Evolutionary conservation across 2,797 vertebrate species (phyloP).

Genomic region (Denticeps clupeoides): DNA sequence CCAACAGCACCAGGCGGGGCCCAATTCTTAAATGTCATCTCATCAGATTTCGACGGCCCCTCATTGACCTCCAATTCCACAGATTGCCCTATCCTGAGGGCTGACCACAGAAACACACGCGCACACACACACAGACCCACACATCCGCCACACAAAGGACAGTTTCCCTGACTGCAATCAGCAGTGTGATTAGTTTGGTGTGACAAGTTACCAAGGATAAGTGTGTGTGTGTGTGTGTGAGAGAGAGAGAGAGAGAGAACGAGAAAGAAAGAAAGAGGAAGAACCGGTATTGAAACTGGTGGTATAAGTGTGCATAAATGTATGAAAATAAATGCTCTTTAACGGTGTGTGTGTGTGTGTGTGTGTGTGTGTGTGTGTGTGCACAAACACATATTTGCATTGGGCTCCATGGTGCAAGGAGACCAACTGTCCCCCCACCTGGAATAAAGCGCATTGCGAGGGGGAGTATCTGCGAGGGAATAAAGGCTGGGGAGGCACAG

Average conservation of each 20-base stretch:
- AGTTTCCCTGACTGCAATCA: neutral
- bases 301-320: too few relatives aligned
- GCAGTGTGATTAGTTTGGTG: neutral
- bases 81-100: conserved; percentile 7
- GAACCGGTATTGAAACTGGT: too few relatives aligned
- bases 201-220: too few relatives aligned
- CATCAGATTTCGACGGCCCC: conserved; percentile 19
- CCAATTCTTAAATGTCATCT: conserved; percentile 17
- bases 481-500: neutral
- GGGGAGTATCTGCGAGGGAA: too few relatives aligned
- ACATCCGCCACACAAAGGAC: neutral
- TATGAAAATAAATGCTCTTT: too few relatives aligned
- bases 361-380: too few relatives aligned
- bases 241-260: neutral
- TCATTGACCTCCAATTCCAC: conserved; percentile 14
- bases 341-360: neutral
- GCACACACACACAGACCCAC: neutral
- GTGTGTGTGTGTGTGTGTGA: neutral
- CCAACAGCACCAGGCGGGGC: conserved; percentile 4
- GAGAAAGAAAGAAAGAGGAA: neutral
- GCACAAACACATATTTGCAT: neutral
- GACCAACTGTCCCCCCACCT: too few relatives aligned
- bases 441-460: too few relatives aligned
- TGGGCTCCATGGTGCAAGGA: too few relatives aligned
- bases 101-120: neutral